phyloP scores from a whole-genome alignment of 2,888 invertebrate genomes.

The Physocephala rufipes region DNA sequence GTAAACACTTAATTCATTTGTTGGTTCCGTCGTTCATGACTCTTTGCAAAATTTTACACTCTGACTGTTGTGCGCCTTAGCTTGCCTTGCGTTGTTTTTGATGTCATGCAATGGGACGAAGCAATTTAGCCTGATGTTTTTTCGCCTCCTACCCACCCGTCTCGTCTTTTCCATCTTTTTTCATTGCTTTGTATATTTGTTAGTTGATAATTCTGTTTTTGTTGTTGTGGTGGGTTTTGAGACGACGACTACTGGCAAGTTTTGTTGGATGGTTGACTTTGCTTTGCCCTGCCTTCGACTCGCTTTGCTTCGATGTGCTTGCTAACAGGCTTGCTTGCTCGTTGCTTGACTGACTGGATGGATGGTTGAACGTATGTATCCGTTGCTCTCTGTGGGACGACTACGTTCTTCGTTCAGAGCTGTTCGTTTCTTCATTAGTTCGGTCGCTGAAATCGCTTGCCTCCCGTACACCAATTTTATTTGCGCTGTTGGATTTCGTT shows the following conservation, averaged over 20 bases:
- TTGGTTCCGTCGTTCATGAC: conserved; percentile 26
- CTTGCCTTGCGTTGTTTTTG: too few species aligned
- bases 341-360: conserved; percentile 19
- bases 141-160: conserved; percentile 1
- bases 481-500: conserved; percentile 56
- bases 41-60: conserved; percentile 33
- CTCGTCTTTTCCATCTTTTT: too few species aligned
- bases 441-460: conserved; percentile 60
- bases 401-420: neutral
- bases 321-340: conserved; percentile 24
- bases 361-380: too few species aligned
- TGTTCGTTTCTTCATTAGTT: conserved; percentile 35
- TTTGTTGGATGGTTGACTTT: neutral
- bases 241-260: neutral
- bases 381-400: conserved; percentile 7
- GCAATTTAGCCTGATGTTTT: conserved; percentile 29
- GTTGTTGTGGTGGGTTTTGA: neutral
- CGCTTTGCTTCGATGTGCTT: conserved; percentile 12
- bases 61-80: neutral
- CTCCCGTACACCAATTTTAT: conserved; percentile 50
- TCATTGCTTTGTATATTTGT: conserved; percentile 11
- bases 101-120: conserved; percentile 25
- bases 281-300: too few species aligned
- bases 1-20: neutral
- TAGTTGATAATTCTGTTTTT: conserved; percentile 21